Conservation (phyloP, 2,113 vertebrate genomes). For the Haliaeetus leucogaster region DNA sequence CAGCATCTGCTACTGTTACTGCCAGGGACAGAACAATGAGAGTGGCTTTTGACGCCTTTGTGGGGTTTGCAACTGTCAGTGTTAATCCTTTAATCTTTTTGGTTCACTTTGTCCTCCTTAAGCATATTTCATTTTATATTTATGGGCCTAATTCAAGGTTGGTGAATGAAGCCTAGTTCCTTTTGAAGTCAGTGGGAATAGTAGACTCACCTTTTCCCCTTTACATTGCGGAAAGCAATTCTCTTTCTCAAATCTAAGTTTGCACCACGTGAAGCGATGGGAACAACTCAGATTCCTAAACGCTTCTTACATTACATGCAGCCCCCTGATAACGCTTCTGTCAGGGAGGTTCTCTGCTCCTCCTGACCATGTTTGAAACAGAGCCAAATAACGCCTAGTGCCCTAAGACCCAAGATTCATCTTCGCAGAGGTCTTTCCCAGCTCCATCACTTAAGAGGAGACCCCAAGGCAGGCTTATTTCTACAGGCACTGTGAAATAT, state of each 20-base stretch:
- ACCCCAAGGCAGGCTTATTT: background rate
- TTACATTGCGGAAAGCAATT: background rate
- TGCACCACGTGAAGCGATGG: background rate
- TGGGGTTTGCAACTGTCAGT: background rate
- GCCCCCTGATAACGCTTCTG: background rate
- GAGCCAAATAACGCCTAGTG: background rate
- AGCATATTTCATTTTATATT: constrained; percentile 15
- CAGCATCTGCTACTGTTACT: background rate
- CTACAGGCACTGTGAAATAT: background rate
- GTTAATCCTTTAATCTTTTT: constrained; percentile 22
- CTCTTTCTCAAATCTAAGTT: background rate
- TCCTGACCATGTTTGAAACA: background rate
- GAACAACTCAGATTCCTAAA: background rate
- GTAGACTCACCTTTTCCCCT: background rate
- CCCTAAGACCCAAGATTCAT: fast-evolving
- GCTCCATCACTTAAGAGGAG: background rate
- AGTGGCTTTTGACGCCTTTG: background rate
- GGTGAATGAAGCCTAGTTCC: background rate
- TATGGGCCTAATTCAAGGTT: background rate
- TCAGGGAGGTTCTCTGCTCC: background rate
- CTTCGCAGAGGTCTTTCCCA: background rate
- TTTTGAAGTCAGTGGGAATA: background rate
- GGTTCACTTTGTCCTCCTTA: background rate
- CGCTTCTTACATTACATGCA: background rate
- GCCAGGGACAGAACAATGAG: background rate